Base-by-base conservation (phyloP, 2,888 invertebrate genomes). In the Rapana venosa region DNA sequence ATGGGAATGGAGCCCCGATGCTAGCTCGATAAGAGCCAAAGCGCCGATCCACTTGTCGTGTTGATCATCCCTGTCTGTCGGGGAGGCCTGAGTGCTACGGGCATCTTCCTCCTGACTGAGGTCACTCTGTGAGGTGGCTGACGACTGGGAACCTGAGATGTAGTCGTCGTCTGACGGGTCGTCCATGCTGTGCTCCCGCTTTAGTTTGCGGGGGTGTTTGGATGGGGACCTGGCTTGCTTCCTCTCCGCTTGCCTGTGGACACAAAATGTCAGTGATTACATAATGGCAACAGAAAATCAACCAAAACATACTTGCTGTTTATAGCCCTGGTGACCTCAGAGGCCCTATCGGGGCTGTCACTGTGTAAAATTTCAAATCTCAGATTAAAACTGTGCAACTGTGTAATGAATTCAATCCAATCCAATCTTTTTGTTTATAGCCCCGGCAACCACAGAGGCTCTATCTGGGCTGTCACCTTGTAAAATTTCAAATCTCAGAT, bases 11-110 rank as follows among this genome's bases (percentile, higher is more conserved):
- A 58, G 90, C 17, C 94, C 96, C 79, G 94, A 92, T 26, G 95
- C 94, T 30, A 95, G 91, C 90, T 95, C 95, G 84, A 95, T 93
- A 2, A 95, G 92, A 22, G 95, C 95, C 15, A 95, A 90, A 13
- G 95, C 95, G n/a, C 94, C 94, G 66, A 95, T 94, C 93, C 94
- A 94, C 85, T 94, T 93, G 90, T 95, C 94, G 61, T 93, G 93
- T n/a, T 94, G 93, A 87, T 94, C 94, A 87, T 94, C 93, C 90
- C 92, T 92, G 61, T 30, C 85, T 30, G 58, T n/a, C 26, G 85
- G 56, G 56, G 26, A n/a, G 15, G 58, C 90, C 84, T 88, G 88
- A 30, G 86, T 2, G 11, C 13, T 58, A 4, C 15, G 26, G 30
- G 30, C 58, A 11, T 85, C 85, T 15, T 85, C 85, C 56, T n/a